Evolutionary conservation across 2,888 invertebrate genomes (phyloP), one percentile per base, ranked within the genome.

Genomic region (Drosophila stalkeri): DNA sequence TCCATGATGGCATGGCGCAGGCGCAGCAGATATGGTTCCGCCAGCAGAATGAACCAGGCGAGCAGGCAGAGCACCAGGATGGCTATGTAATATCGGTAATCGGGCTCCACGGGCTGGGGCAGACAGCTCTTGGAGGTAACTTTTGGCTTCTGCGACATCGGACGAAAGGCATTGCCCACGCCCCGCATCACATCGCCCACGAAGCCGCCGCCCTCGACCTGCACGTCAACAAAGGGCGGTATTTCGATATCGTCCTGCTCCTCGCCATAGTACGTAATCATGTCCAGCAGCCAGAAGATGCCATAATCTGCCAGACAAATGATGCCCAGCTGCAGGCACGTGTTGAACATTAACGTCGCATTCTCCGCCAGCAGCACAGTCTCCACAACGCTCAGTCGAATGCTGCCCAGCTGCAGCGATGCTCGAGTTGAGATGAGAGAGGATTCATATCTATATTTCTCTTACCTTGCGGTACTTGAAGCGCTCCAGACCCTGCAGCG

Each of bases 21-120:
- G 11, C 98, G 94, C 23, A 98, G 93, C 0, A 96, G 96, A 81
- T 97, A 98, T 0, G 98, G 97, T 91, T 98, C 97, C 18, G 95
- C 94, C 1, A 97, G 82, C 0, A 96, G 94, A 73, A 96, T 94
- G 39, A 96, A 90, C 96, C 97, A 96, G 59, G 96, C 95, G 1
- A 96, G 89, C 0, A 94, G 72, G 7, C 96, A 93, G 4, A 96
- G 91, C 0, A 94, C 91, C 0, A 94, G 95, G 73, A 97, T 96
- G 91, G 95, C 95, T 16, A 94, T 92, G 82, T 96, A 97, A 61
- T 95, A 92, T 59, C 94, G 94, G 54, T 94, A 94, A 90, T 96
- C 94, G 0, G 97, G 96, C 1, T 95, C 94, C 56, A 94, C 93
- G 0, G 98, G 97, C 71, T 95, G 94, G 0, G 98, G 98, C 0